phyloP scores from a whole-genome alignment of 2,888 invertebrate genomes.

The Mesochorus sp. region DNA sequence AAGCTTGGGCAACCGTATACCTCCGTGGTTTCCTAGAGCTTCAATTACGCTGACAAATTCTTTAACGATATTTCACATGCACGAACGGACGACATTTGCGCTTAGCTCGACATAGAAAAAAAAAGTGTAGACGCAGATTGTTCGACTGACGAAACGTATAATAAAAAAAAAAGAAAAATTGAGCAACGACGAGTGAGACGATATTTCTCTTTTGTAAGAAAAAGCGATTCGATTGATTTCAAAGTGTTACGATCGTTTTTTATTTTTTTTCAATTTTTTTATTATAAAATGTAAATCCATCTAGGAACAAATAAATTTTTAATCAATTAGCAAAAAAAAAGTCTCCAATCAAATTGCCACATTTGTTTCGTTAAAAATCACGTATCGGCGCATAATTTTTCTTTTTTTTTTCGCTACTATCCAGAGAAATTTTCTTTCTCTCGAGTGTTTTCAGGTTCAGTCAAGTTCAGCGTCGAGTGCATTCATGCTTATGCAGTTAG shows the following conservation, averaged over 20 bases:
- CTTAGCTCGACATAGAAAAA: constrained; percentile 54
- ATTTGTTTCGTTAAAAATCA: not conserved
- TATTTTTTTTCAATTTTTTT: too few species aligned
- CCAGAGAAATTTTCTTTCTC: not conserved
- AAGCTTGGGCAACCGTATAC: constrained; percentile 75
- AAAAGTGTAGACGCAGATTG: constrained; percentile 32
- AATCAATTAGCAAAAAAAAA: not conserved
- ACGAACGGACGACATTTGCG: not conserved
- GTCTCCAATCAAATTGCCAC: too few species aligned
- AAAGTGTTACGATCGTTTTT: too few species aligned
- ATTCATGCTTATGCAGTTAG: not conserved
- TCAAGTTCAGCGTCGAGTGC: constrained; percentile 61
- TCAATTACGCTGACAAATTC: constrained; percentile 75
- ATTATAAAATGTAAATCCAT: too few species aligned
- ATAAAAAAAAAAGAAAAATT: constrained; percentile 30
- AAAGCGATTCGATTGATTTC: too few species aligned
- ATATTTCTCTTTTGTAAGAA: not conserved
- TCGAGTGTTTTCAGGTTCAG: constrained; percentile 40
- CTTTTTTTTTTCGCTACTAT: constrained; percentile 9
- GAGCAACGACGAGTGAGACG: not conserved
- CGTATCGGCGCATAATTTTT: not conserved
- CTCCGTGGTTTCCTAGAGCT: constrained; percentile 68
- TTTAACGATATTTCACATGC: constrained; percentile 45
- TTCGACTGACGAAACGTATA: constrained; percentile 10
- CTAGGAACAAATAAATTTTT: too few species aligned